Evolutionary conservation across 1,140 invertebrate genomes (phyloP).

Genomic region (Stegodyphus mimosarum): DNA sequence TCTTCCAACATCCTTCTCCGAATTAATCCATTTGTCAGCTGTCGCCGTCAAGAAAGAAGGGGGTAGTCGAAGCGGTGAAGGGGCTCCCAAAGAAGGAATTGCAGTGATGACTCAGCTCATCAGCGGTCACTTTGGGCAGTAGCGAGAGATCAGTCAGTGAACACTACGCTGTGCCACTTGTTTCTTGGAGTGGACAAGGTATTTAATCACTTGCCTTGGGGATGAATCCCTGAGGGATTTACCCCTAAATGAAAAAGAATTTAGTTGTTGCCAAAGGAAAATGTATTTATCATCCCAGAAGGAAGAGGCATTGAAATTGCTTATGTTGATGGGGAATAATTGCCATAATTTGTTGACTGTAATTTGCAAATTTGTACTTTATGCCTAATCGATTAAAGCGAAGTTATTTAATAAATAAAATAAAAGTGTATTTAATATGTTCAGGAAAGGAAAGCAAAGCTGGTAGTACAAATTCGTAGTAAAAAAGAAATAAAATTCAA

Average conservation of each 20-base stretch:
- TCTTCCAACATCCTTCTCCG: background rate
- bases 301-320: too few relatives aligned
- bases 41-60: background rate
- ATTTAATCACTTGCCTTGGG: constrained; percentile 20
- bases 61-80: background rate
- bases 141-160: constrained; percentile 21
- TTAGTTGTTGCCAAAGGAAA: too few relatives aligned
- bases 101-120: constrained; percentile 1
- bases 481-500: too few relatives aligned
- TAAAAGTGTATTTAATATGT: too few relatives aligned
- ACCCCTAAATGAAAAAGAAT: background rate
- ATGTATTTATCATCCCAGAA: too few relatives aligned
- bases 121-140: constrained; percentile 7
- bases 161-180: constrained; percentile 17
- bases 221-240: background rate
- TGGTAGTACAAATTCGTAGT: too few relatives aligned
- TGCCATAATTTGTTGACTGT: too few relatives aligned
- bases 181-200: constrained; percentile 30
- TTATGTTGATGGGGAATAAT: too few relatives aligned
- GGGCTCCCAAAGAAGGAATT: background rate
- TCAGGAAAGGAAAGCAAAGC: too few relatives aligned
- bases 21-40: constrained; percentile 2
- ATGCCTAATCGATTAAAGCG: too few relatives aligned
- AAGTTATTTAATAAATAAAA: too few relatives aligned
- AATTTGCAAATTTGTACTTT: too few relatives aligned